phyloP scores from a whole-genome alignment of 2,797 vertebrate genomes.

The Artibeus jamaicensis region DNA sequence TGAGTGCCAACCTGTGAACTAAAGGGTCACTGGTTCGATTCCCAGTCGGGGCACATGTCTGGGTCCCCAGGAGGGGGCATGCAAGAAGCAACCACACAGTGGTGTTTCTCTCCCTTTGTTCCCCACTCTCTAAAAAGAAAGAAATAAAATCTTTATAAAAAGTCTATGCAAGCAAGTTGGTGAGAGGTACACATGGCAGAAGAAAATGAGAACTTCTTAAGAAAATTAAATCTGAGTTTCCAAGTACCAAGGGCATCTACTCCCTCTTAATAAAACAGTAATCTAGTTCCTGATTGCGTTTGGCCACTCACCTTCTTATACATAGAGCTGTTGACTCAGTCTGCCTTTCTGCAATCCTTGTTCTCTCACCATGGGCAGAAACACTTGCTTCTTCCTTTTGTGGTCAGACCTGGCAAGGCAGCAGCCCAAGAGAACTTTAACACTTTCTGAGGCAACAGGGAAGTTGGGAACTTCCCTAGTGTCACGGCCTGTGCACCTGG shows the following conservation, averaged over 20 bases:
- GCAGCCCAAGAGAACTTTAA: neutral
- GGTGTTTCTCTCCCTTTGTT: too few relatives aligned
- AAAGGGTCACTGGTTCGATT: too few relatives aligned
- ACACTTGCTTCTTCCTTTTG: neutral
- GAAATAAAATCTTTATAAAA: neutral
- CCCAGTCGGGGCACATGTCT: too few relatives aligned
- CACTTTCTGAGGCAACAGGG: neutral
- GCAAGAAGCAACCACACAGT: too few relatives aligned
- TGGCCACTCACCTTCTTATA: neutral
- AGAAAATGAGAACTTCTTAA: constrained; percentile 55
- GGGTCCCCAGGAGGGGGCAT: too few relatives aligned
- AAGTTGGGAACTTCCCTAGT: neutral
- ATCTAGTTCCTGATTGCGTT: neutral
- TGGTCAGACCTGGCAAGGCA: neutral
- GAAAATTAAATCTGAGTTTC: constrained; percentile 34
- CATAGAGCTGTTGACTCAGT: constrained; percentile 20
- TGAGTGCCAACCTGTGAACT: too few relatives aligned
- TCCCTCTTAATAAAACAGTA: constrained; percentile 39
- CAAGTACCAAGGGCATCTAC: constrained; percentile 1
- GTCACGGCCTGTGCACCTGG: neutral
- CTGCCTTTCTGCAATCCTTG: neutral
- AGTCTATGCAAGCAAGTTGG: constrained; percentile 34
- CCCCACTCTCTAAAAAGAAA: too few relatives aligned
- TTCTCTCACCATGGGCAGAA: neutral
- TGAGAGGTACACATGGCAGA: constrained; percentile 27